These are phyloP conservation scores for Creontiades dilutus DNA, from an alignment of 2,888 invertebrate genomes.

Conservation along the genomic window DNA sequence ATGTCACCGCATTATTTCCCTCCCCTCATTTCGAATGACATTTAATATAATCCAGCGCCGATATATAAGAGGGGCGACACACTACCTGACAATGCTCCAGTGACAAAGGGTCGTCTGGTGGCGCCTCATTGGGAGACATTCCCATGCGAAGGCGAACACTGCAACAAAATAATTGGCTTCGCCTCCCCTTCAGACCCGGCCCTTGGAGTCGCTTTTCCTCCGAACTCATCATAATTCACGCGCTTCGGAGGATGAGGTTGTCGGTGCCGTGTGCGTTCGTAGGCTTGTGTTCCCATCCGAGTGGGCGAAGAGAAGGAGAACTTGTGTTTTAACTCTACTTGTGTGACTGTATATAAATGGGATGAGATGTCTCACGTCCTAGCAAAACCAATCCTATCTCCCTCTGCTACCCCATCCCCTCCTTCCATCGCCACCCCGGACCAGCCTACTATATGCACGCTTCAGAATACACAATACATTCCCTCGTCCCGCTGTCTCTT, in stretches of 20 bases:
- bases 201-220: constrained; percentile 33
- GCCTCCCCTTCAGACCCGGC: neutral
- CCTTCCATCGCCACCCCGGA: neutral
- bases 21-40: neutral
- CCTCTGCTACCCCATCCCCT: neutral
- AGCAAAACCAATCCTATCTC: constrained; percentile 72
- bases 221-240: constrained; percentile 71
- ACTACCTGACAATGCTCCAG: constrained; percentile 58
- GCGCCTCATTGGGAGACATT: constrained; percentile 66
- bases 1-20: constrained; percentile 8
- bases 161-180: constrained; percentile 72
- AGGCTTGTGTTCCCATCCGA: neutral
- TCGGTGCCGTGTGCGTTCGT: neutral
- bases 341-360: constrained; percentile 71
- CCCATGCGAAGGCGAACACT: constrained; percentile 67
- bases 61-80: constrained; percentile 25
- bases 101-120: constrained; percentile 30
- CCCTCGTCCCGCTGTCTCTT: constrained; percentile 1
- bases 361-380: constrained; percentile 71
- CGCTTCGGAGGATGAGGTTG: constrained; percentile 13
- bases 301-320: constrained; percentile 43
- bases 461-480: constrained; percentile 67
- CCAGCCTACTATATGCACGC: constrained; percentile 29
- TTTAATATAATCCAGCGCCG: constrained; percentile 62
- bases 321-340: constrained; percentile 72